Percentiles rank a stretch among this genome's conserved stretches.
Evolutionary conservation across 2,113 vertebrate species (phyloP).

Genomic region (Bos javanicus): DNA sequence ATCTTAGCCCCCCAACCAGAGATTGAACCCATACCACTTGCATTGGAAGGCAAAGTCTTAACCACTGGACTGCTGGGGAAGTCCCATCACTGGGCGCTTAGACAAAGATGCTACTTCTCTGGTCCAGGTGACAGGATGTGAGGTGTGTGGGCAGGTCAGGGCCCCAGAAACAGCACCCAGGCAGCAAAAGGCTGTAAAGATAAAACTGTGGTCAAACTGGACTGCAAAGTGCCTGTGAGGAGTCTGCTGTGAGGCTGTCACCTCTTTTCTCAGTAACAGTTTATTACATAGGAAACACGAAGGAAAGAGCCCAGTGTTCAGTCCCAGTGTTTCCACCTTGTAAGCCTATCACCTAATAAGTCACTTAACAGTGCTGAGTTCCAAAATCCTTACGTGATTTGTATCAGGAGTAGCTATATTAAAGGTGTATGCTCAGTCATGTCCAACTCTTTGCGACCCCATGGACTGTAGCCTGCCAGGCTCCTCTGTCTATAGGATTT

Average conservation of each 20-base stretch:
- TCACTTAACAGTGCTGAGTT: not conserved
- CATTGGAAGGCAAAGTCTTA: not conserved
- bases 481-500: not conserved
- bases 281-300: not conserved
- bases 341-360: not conserved
- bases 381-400: not conserved
- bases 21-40: not conserved
- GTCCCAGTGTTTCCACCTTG: not conserved
- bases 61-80: not conserved
- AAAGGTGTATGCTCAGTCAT: not conserved
- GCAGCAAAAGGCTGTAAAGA: not conserved
- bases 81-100: not conserved
- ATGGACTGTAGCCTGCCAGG: not conserved
- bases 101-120: not conserved
- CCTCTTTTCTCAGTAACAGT: not conserved
- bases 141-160: not conserved
- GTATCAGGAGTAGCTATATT: not conserved
- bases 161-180: not conserved
- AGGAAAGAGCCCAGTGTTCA: not conserved
- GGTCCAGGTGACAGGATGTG: not conserved
- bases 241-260: not conserved
- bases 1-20: not conserved
- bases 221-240: not conserved
- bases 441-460: not conserved
- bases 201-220: accelerated